These are phyloP conservation scores for Coreius guichenoti DNA, from an alignment of 2,797 vertebrate species.

Conservation along the genomic window DNA sequence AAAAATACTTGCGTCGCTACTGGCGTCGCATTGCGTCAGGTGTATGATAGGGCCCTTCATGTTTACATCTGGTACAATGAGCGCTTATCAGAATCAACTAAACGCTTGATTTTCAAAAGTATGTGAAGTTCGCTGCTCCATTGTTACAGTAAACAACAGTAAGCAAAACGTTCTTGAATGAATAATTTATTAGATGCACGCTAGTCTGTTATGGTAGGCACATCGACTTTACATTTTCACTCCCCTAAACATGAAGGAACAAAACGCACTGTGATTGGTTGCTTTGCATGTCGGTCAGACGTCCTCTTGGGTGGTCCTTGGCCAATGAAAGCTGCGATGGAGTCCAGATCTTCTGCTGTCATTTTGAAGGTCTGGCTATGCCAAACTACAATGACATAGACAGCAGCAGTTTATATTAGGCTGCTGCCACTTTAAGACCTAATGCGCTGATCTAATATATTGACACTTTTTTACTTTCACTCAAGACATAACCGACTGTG, in stretches of 20 bases:
- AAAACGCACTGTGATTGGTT: background rate
- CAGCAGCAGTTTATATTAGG: background rate
- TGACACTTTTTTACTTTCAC: background rate
- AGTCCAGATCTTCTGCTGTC: background rate
- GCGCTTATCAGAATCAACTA: background rate
- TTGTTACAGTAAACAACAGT: background rate
- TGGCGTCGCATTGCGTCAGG: no score
- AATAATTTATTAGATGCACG: background rate
- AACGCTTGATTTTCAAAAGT: background rate
- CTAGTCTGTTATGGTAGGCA: background rate
- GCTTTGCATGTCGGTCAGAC: background rate
- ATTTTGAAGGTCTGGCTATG: background rate
- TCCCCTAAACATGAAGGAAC: no score
- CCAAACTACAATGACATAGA: background rate
- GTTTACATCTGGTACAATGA: background rate
- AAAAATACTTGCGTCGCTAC: no score
- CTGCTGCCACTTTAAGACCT: background rate
- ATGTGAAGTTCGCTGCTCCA: background rate
- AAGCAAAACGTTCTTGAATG: background rate
- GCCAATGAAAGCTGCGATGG: no score
- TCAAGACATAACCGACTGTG: background rate
- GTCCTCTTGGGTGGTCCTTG: background rate
- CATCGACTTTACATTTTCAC: background rate
- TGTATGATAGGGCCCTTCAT: no score
- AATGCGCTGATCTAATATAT: background rate